Evolutionary conservation across 2,113 vertebrate species (phyloP).

Genomic region (Smithornis capensis): DNA sequence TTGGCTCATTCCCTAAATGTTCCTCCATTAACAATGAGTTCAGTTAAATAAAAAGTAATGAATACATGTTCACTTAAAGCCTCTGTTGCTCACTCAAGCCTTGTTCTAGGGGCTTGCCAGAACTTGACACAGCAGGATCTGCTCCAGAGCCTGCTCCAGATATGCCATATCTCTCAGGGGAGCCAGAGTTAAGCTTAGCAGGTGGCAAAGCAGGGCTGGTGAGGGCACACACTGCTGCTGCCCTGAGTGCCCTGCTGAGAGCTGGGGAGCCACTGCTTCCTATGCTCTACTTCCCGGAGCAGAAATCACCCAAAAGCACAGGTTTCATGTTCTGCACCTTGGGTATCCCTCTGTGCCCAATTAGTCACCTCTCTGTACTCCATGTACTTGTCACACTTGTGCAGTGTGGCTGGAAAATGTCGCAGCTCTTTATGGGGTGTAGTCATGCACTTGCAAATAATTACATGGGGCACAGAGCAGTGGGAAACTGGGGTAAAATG

Average conservation of each 20-base stretch:
- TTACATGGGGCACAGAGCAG: neutral
- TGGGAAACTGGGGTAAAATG: neutral
- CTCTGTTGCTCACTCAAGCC: neutral
- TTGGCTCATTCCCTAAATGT: neutral
- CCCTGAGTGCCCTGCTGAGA: neutral
- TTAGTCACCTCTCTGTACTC: neutral
- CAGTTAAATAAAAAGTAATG: neutral
- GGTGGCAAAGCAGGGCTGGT: neutral
- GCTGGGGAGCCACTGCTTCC: neutral
- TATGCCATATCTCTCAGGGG: neutral
- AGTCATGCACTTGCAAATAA: neutral
- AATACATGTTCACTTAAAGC: neutral
- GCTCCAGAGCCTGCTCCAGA: neutral
- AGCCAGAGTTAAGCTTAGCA: neutral
- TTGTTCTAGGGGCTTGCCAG: neutral
- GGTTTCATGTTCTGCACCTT: neutral
- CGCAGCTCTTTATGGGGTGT: neutral
- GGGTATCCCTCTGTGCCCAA: neutral
- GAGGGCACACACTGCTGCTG: fast-evolving
- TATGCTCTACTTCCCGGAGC: neutral
- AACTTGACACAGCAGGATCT: neutral
- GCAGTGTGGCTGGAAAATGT: neutral
- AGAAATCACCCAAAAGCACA: neutral
- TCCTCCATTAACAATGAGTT: neutral
- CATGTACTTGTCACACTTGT: neutral